Percentiles rank a stretch among this genome's conserved stretches.
phyloP scores from a whole-genome alignment of 1,140 invertebrate species.

The Drosophila nikananu region DNA sequence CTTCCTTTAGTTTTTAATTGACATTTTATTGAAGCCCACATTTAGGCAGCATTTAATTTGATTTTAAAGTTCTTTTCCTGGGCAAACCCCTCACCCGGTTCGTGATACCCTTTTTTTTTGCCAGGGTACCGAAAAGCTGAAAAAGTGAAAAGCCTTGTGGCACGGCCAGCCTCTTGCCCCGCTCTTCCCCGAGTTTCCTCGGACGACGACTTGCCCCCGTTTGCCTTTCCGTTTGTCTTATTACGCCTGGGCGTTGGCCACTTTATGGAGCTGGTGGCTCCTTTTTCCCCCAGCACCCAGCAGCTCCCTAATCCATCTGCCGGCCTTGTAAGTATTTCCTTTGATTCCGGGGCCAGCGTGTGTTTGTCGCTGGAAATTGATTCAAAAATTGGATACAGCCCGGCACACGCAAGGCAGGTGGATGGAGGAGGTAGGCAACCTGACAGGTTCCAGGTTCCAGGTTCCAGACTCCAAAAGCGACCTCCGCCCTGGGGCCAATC shows the following conservation, averaged over 20 bases:
- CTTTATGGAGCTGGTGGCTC: slow-evolving; percentile 22
- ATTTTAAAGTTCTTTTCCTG: neutral
- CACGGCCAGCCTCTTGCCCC: slow-evolving; percentile 31
- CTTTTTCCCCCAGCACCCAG: neutral
- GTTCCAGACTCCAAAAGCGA: slow-evolving; percentile 2
- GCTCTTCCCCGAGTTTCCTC: neutral
- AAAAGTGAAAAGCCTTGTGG: slow-evolving; percentile 40
- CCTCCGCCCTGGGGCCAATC: slow-evolving; percentile 15
- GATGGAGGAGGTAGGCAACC: neutral
- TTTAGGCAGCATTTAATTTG: too few relatives aligned
- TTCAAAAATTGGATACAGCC: slow-evolving; percentile 61
- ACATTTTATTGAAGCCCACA: too few relatives aligned
- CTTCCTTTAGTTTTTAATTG: too few relatives aligned
- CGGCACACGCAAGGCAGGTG: slow-evolving; percentile 22
- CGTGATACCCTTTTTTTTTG: neutral
- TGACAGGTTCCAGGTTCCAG: slow-evolving; percentile 9
- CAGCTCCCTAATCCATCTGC: slow-evolving; percentile 16
- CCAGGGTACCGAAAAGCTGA: neutral
- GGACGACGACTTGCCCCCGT: neutral
- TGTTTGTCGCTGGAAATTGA: slow-evolving; percentile 71
- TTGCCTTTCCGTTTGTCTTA: slow-evolving; percentile 61
- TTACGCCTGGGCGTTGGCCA: slow-evolving; percentile 67
- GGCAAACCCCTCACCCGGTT: neutral
- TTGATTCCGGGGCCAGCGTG: slow-evolving; percentile 42
- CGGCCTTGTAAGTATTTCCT: slow-evolving; percentile 16